Base-by-base conservation (phyloP, 2,797 vertebrate species). In the Rhabdophis nuchalis region DNA sequence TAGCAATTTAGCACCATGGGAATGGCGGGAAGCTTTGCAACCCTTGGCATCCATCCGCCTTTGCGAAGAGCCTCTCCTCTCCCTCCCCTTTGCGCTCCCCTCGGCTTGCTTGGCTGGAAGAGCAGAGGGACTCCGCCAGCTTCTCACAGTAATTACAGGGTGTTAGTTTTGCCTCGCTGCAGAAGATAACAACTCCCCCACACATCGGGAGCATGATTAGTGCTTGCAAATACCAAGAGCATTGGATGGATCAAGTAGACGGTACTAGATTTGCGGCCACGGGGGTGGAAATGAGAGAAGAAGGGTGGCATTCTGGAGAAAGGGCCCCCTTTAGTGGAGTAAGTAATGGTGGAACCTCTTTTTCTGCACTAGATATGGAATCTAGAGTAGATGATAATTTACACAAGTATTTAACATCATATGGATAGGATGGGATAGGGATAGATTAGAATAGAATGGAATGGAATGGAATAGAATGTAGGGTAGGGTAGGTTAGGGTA, bases 61-160 rank as follows among this genome's bases (percentile, higher is more conserved):
- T 93, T 90, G 93, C 60, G 85, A 13, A 4, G 36, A 89, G 60
- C n/a, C 56, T 20, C 36, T 46, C 87, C 29, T 29, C 89, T 1
- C 0, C n/a, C 89, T 50, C 36, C 89, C 0, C 0, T 68, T 36
- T 90, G 9, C 8, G 14, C 61, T 72, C 29, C 32, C n/a, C 0
- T 89, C 85, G 88, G 68, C 50, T 8, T 94, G 95, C 94, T 90
- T 0, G 0, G 0, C n/a, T 54, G 86, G 4, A 41, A 87, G 87
- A 77, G 53, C 20, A 12, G 60, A 90, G 60, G 86, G 60, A 82
- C 91, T 11, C 92, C 82, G 91, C 88, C 89, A 95, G 90, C 86
- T 58, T 92, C 92, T 93, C 95, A 54, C 64, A 94, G 95, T 93
- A 95, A 92, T 96, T 96, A 94, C 90, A 87, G 72, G 91, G 89